Base-by-base conservation (phyloP, 1,140 invertebrate genomes). In the Anagrus nilaparvatae region DNA sequence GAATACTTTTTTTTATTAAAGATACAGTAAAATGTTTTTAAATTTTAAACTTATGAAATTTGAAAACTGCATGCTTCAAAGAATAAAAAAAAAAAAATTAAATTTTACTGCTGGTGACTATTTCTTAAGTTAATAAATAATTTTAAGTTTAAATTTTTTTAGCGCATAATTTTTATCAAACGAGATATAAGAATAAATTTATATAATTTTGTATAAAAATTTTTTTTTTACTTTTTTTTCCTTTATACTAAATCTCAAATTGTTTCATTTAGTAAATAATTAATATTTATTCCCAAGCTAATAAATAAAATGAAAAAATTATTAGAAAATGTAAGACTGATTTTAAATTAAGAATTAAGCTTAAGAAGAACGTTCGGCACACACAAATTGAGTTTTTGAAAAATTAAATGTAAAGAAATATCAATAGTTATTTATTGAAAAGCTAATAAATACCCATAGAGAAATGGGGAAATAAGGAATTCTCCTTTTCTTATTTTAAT, bases 241-340 rank as follows among this genome's bases (percentile, higher is more conserved):
- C 23, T 2, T 38, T 27, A 14, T 5, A 39, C 3, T 12, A 14
- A 1, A 23, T 10, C 29, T 42, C 16, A 17, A 16, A 42, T 27
- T 27, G 13, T 27, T 10, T 5, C 24, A 25, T 5, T 19, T 16
- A 36, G 34, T 12, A 14, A 5, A 33, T 10, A 34, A 9, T 46
- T 41, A 38, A 32, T 42, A 41, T 46, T 37, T 35, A 33, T 46
- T 31, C 35, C 16, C 40, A 16, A 18, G 37, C 29, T 4, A 8
- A 39, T 20, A 18, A 28, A 13, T 44, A 44, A 24, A 28, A 35
- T 32, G 23, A 27, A 30, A 32, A 5, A 36, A 36, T 3, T 13
- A 32, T 9, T 55, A 56, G 49, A 53, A 51, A 51, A 61, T 51
- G 51, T 49, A 62, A 66, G 61, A 66, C 61, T 66, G 62, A 64